phyloP scores from a whole-genome alignment of 2,797 vertebrate genomes.

The Sardinella longiceps region DNA sequence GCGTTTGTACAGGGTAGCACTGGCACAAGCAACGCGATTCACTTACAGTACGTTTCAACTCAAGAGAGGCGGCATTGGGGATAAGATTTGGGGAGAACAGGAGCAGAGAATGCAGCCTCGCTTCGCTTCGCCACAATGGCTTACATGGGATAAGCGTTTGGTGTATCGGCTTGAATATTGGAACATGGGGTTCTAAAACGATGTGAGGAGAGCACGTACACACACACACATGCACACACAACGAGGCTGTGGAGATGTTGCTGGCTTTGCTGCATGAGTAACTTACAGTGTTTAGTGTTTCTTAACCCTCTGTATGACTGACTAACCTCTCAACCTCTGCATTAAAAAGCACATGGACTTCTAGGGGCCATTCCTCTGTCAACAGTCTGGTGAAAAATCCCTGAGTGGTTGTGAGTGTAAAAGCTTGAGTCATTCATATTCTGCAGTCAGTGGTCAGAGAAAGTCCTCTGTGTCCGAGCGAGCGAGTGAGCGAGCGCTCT shows the following conservation, averaged over 20 bases:
- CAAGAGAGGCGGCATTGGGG: neutral
- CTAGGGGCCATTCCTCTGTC: neutral
- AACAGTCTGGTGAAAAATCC: neutral
- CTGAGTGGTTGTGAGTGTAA: neutral
- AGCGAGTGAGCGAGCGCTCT: too few species aligned
- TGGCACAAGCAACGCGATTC: neutral
- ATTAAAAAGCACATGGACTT: neutral
- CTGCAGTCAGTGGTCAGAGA: neutral
- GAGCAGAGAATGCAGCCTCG: neutral
- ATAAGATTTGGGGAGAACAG: neutral
- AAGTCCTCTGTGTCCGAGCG: neutral
- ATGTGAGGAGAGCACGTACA: neutral
- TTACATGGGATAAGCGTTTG: neutral
- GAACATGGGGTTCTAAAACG: neutral
- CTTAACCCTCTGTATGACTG: neutral
- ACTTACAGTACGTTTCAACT: neutral
- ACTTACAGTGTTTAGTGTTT: neutral
- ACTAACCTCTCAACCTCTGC: neutral
- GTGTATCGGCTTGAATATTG: neutral
- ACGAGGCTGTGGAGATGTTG: neutral
- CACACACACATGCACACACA: too few species aligned
- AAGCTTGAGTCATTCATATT: slow-evolving; percentile 13
- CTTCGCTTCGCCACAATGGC: neutral
- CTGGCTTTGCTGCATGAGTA: neutral
- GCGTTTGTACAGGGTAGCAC: neutral